Evolutionary conservation across 2,113 vertebrate species (phyloP), one percentile per base, ranked within the genome.

Genomic region (Rattus rattus): DNA sequence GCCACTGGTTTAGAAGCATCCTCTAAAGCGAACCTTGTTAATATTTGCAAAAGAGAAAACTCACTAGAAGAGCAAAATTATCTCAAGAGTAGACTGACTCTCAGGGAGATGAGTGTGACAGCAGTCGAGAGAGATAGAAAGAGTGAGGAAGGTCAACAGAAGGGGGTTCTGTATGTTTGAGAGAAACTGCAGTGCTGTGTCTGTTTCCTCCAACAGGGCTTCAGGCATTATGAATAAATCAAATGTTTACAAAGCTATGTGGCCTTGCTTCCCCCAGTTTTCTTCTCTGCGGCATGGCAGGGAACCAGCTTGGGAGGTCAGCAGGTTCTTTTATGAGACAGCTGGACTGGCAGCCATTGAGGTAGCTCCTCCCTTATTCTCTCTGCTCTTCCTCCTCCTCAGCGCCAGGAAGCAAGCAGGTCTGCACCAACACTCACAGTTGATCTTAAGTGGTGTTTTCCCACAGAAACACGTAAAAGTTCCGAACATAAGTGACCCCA

Each of bases 61-160:
- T 93, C 59, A 70, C 52, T 33, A 92, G 86, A 67, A 36, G n/a
- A 61, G 39, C 69, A 75, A 91, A 88, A 92, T 20, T 69, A 91
- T 59, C 36, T 47, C 3, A 56, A 39, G 54, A 88, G 28, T 59
- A 39, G 30, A 54, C 12, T 61, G 6, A 75, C 19, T 90, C 59
- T 79, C 17, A 81, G 30, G 5, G 33, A 86, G 79, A 92, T 9
- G 3, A 65, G 1, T 77, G 26, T 47, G 14, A 1, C 17, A 59
- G 43, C 17, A 17, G 1, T 56, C 52, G 56, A 33, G n/a, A 92
- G 9, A n/a, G 61, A 8, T 47, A 72, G 76, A 56, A 93, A 72
- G 36, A 43, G 36, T 0, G 13, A 69, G 28, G 56, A 56, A 75
- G 70, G 22, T 83, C 59, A 88, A 61, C 65, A 73, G 84, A 92